Evolutionary conservation across 2,888 invertebrate species (phyloP), one percentile per base, ranked within the genome.

Genomic region (Polydrusus cervinus): DNA sequence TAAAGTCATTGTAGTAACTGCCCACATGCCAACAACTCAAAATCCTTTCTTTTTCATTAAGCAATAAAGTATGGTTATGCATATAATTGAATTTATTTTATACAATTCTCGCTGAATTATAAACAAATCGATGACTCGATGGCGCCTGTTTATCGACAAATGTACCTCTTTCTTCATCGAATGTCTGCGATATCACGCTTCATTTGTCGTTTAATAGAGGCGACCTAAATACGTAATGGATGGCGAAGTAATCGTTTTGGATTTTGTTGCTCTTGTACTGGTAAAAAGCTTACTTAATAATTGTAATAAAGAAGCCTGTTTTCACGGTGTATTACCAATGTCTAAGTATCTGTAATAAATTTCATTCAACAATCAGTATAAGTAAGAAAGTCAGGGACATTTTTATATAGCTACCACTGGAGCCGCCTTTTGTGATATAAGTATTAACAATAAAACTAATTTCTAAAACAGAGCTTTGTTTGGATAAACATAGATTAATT

Each of bases 31-130:
- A 9, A 38, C 51, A 43, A 53, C 61, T 53, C 53, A 45, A 61
- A 73, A 69, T 68, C 75, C 62, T 75, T 75, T 67, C 71, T 75
- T 75, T 75, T 75, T 71, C 75, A 67, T 75, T 75, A 75, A 75
- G 75, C 75, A 75, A 75, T 67, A 66, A 47, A 70, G 38, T 49
- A 53, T 53, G 75, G 62, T 71, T 67, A 67, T 75, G 75, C 75
- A 67, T 71, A 66, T 75, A 75, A 75, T 71, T 75, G 75, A 61
- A 71, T 75, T 75, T 71, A 71, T 75, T 49, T 65, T 71, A 34
- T 34, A 66, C 61, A 61, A 65, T 51, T 60, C 53, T 66, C 67
- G 70, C 51, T 71, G 55, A 64, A 68, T 74, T 74, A 70, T 74
- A 74, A 74, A 74, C 74, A 74, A 70, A 70, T 70, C 74, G 70